Conservation (phyloP, 2,888 invertebrate genomes). For the Graphium colonna region DNA sequence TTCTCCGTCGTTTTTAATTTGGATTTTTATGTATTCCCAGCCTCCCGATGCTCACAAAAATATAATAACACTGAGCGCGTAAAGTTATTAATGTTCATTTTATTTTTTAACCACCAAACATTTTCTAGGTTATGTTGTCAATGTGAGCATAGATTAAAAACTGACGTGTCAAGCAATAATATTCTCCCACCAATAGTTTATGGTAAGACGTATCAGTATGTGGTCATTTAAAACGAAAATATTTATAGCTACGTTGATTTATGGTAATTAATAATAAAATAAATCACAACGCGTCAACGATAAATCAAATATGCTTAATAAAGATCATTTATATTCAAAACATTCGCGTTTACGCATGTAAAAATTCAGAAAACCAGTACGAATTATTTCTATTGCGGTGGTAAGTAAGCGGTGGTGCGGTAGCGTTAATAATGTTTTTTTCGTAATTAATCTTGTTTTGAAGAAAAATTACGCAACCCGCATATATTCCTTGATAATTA, state of each 20-base stretch:
- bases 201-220: neutral
- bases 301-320: constrained; percentile 16
- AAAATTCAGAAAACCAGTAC: constrained; percentile 6
- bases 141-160: too few relatives aligned
- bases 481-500: too few relatives aligned
- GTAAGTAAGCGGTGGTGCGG: too few relatives aligned
- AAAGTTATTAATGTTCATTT: too few relatives aligned
- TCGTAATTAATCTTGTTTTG: neutral
- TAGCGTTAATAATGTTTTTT: neutral
- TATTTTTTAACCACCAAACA: too few relatives aligned
- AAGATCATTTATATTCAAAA: constrained; percentile 17
- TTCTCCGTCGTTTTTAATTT: constrained; percentile 5
- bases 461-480: neutral
- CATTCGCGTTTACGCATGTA: constrained; percentile 1
- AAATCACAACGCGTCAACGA: constrained; percentile 7
- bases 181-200: too few relatives aligned
- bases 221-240: constrained; percentile 4
- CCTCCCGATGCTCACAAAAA: neutral
- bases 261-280: constrained; percentile 13
- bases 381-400: neutral
- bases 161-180: too few relatives aligned
- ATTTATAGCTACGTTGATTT: constrained; percentile 8
- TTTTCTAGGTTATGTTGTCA: too few relatives aligned
- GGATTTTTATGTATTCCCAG: constrained; percentile 12
- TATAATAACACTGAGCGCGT: neutral